Base-by-base conservation (phyloP, 2,113 vertebrate genomes). In the Cavia aperea region DNA sequence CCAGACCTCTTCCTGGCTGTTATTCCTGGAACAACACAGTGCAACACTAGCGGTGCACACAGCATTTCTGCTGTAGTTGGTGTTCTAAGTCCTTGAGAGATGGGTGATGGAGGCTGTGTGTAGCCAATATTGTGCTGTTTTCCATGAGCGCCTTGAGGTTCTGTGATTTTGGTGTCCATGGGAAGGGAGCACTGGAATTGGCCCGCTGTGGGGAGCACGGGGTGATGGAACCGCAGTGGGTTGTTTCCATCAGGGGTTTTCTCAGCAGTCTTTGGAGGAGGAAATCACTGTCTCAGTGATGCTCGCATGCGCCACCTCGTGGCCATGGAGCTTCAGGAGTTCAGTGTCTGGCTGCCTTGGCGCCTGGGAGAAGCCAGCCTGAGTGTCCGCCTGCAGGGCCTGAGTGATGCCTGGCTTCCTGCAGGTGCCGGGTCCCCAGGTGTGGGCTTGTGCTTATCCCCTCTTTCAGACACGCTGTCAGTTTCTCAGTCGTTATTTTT, bases 261-360 rank as follows among this genome's bases (percentile, higher is more conserved):
- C 63, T 81, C 92, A 1, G 92, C 2, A 11, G 14, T n/a, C n/a
- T 90, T 75, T 31, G 70, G 49, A 8, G 24, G 51, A 68, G 70
- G 46, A 70, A 36, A 49, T 46, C 58, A 24, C 49, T 82, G 21
- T 6, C 26, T 58, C 5, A 5, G 29, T 5, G 73, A 49, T 51
- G 82, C 78, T 70, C 12, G 77, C 0, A 70, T 13, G 73, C 90
- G 93, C 93, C 94, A 29, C 56, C 92, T 92, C 21, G 84, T 91
- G 96, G 89, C 77, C 54, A 12, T 4, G 23, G 31, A 8, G 39
- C 23, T 19, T 46, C 58, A 33, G 65, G n/a, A 2, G 65, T 58
- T 92, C 66, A 2, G 66, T 11, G 72, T n/a, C 1, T 7, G 0
- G 39, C 43, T 63, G 43, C 9, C 13, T 16, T 4, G 56, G 56